Evolutionary conservation across 2,113 vertebrate species (phyloP).

Genomic region (Rhabdornis inornatus): DNA sequence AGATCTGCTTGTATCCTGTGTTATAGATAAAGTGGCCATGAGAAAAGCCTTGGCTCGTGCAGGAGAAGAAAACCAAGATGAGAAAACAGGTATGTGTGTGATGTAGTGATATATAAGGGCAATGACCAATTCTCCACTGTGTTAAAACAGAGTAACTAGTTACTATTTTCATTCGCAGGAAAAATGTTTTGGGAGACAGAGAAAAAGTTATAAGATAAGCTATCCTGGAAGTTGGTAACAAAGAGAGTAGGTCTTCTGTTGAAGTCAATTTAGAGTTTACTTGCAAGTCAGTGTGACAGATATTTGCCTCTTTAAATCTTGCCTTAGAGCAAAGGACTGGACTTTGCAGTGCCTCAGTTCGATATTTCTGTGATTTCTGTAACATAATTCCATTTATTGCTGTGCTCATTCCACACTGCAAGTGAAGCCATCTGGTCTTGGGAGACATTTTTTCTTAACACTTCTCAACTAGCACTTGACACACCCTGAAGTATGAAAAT

Average conservation of each 20-base stretch:
- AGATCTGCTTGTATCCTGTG: background rate
- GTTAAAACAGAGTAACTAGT: background rate
- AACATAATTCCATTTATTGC: background rate
- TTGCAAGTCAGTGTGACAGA: background rate
- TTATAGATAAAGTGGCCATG: background rate
- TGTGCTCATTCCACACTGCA: background rate
- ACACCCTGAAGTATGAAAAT: background rate
- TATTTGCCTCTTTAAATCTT: background rate
- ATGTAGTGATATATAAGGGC: background rate
- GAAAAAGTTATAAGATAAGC: background rate
- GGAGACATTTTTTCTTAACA: background rate
- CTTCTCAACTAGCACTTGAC: background rate
- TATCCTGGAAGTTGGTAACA: background rate
- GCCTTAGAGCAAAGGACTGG: background rate
- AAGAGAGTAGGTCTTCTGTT: background rate
- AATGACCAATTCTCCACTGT: background rate
- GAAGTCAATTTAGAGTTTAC: background rate
- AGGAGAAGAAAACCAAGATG: background rate
- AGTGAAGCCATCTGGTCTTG: background rate
- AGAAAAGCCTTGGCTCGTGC: background rate
- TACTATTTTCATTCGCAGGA: background rate
- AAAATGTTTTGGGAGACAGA: background rate
- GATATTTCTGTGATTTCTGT: background rate
- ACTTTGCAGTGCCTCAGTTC: background rate
- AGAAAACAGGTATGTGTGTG: background rate